Evolutionary conservation across 2,888 invertebrate species (phyloP).

Genomic region (Dioctria rufipes): DNA sequence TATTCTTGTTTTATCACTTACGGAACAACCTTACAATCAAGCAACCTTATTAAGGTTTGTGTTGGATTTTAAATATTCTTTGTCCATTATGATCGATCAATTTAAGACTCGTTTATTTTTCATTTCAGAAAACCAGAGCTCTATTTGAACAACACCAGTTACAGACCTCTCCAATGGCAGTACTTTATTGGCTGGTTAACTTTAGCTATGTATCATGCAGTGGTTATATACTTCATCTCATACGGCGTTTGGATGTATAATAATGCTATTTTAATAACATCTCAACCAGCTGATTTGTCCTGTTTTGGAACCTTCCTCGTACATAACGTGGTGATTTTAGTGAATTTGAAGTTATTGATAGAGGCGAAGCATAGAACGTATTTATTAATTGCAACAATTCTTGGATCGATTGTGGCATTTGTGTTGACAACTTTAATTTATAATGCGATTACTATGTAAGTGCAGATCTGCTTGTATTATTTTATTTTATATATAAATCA

Average conservation of each 20-base stretch:
- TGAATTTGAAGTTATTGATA: conserved; percentile 77
- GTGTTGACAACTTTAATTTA: conserved; percentile 74
- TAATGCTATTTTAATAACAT: conserved; percentile 72
- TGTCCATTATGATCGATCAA: not conserved
- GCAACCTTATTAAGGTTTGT: conserved; percentile 71
- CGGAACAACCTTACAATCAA: conserved; percentile 80
- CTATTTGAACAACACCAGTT: conserved; percentile 77
- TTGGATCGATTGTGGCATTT: conserved; percentile 75
- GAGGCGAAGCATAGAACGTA: conserved; percentile 76
- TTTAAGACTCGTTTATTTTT: conserved; percentile 7
- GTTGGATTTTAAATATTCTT: not conserved
- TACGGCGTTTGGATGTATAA: conserved; percentile 70
- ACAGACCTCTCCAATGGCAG: conserved; percentile 76
- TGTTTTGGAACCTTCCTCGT: conserved; percentile 77
- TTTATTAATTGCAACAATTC: conserved; percentile 72
- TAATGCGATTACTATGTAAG: conserved; percentile 76
- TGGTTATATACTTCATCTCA: conserved; percentile 76
- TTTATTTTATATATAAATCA: not conserved
- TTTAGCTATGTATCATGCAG: conserved; percentile 77
- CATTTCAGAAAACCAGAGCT: conserved; percentile 77
- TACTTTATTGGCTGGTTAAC: conserved; percentile 78
- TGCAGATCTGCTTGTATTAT: conserved; percentile 61
- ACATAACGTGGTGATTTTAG: conserved; percentile 74
- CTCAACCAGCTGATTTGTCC: conserved; percentile 74
- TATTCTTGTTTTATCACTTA: conserved; percentile 80